phyloP scores from a whole-genome alignment of 35 echinoderm and acorn worm species.

The Chiridota heheva region DNA sequence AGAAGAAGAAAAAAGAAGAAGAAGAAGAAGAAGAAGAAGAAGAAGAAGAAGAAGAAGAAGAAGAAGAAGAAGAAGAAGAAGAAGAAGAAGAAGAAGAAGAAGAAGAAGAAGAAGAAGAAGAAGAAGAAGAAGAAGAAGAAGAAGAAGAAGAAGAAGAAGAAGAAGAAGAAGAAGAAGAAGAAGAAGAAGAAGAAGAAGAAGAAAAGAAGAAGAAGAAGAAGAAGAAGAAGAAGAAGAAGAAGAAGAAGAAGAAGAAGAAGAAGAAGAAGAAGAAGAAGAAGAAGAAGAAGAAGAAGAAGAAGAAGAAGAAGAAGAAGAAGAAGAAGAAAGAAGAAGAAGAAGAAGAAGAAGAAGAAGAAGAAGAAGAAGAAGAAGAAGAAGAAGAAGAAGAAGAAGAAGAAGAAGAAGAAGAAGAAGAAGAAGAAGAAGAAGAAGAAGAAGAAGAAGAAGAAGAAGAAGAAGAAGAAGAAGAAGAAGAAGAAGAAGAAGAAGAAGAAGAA shows the following conservation, averaged over 20 bases:
- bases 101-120: not conserved
- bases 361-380: not conserved
- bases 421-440: not conserved
- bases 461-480: too few species aligned
- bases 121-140: not conserved
- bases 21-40: not conserved
- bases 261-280: not conserved
- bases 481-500: too few species aligned
- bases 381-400: not conserved
- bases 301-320: not conserved
- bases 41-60: not conserved
- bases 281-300: not conserved
- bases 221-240: not conserved
- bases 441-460: too few species aligned
- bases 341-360: not conserved
- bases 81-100: not conserved
- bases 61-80: not conserved
- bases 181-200: not conserved
- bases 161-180: not conserved
- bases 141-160: not conserved
- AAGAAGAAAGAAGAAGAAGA: not conserved
- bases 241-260: not conserved
- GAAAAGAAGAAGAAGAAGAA: not conserved
- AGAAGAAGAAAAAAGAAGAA: not conserved
- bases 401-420: not conserved